Evolutionary conservation across 2,888 invertebrate species (phyloP).

Genomic region (Dynastes maya): DNA sequence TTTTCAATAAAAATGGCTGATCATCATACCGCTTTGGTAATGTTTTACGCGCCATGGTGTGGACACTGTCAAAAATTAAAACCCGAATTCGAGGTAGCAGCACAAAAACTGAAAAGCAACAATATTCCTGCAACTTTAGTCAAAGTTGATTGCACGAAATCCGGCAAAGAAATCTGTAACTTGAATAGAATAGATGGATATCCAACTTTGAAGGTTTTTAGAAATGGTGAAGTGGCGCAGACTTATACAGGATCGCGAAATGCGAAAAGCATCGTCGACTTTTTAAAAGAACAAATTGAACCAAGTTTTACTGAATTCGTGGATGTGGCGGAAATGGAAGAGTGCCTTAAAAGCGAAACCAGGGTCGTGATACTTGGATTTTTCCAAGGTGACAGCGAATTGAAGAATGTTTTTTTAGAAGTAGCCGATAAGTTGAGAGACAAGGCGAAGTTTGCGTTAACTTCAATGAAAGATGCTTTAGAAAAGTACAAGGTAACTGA

Average conservation of each 20-base stretch:
- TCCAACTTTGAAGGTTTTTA: conserved; percentile 95
- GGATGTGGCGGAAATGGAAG: conserved; percentile 77
- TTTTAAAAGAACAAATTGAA: conserved; percentile 90
- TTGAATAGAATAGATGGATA: conserved; percentile 91
- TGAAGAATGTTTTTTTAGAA: conserved; percentile 86
- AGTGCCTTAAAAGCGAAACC: conserved; percentile 76
- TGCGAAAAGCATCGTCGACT: conserved; percentile 80
- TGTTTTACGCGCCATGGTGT: conserved; percentile 95
- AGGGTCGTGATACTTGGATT: conserved; percentile 86
- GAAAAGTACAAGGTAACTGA: conserved; percentile 83
- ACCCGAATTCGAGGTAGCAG: conserved; percentile 89
- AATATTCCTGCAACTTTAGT: conserved; percentile 90
- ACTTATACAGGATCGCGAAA: conserved; percentile 94
- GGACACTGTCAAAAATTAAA: conserved; percentile 91
- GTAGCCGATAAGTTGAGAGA: conserved; percentile 89
- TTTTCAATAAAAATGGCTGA: conserved; percentile 78
- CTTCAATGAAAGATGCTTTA: conserved; percentile 77
- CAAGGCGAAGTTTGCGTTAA: conserved; percentile 87
- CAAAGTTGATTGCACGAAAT: conserved; percentile 94
- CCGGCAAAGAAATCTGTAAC: conserved; percentile 86
- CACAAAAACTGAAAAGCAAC: conserved; percentile 82
- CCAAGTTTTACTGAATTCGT: conserved; percentile 89
- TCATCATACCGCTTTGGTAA: conserved; percentile 86
- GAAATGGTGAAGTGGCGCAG: conserved; percentile 84
- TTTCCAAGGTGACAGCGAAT: conserved; percentile 79